A percentile compares a stretch with the other conserved stretches of the same genome.
These are phyloP conservation scores for Piezodorus guildinii DNA, from an alignment of 1,140 invertebrate species.

Conservation along the genomic window DNA sequence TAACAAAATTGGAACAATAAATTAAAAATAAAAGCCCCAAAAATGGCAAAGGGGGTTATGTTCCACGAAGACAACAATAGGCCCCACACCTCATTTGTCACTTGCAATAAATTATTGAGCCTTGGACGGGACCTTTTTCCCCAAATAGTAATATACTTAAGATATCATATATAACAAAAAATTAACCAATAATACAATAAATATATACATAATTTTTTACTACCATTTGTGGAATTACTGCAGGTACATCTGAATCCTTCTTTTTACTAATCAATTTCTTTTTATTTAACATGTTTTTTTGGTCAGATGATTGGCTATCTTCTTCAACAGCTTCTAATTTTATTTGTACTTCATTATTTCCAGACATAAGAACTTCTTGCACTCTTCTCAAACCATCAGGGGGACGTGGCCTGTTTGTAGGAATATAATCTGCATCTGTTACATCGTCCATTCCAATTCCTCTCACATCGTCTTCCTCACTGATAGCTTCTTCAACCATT, in stretches of 20 bases:
- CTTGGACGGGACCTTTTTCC: too few species aligned
- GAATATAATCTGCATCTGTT: slow-evolving; percentile 16
- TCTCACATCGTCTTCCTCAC: slow-evolving; percentile 29
- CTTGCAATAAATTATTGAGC: too few species aligned
- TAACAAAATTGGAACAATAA: too few species aligned
- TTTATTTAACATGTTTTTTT: slow-evolving; percentile 8
- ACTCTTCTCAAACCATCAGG: background rate
- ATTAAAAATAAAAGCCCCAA: too few species aligned
- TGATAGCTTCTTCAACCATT: slow-evolving; percentile 30
- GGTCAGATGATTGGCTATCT: slow-evolving; percentile 15
- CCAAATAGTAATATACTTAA: too few species aligned
- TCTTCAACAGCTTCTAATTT: slow-evolving; percentile 24
- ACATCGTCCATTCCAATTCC: slow-evolving; percentile 29
- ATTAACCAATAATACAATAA: too few species aligned
- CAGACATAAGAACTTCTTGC: slow-evolving; percentile 3
- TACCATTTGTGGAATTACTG: slow-evolving; percentile 27
- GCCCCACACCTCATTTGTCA: too few species aligned
- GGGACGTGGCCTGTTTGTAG: slow-evolving; percentile 5
- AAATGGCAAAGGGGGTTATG: too few species aligned
- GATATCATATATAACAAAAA: too few species aligned
- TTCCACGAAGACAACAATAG: too few species aligned
- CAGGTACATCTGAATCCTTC: slow-evolving; percentile 9
- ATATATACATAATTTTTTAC: too few species aligned
- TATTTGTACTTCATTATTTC: slow-evolving; percentile 16
- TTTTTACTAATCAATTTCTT: slow-evolving; percentile 18